Conservation (phyloP, 53 echinoderm and acorn worm genomes). For the Stichopus horrens region DNA sequence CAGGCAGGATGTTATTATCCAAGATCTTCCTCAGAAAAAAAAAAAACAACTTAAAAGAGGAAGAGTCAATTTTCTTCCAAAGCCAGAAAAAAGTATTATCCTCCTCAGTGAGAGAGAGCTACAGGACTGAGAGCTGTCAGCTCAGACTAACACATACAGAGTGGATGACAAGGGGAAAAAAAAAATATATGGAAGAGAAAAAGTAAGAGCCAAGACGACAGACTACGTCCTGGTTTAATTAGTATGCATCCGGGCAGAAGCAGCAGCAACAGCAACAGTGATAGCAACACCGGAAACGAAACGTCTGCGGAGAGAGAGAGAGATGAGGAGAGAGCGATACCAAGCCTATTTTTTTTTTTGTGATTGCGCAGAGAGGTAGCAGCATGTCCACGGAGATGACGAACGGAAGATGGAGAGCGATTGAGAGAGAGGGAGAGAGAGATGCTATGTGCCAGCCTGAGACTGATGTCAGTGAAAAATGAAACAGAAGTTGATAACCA, state of each 20-base stretch:
- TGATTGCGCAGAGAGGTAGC: background rate
- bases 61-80: background rate
- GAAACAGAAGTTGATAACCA: slow-evolving; percentile 28
- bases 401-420: slow-evolving; percentile 14
- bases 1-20: background rate
- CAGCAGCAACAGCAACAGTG: background rate
- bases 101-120: background rate
- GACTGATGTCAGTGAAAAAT: slow-evolving; percentile 22
- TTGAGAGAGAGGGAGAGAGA: background rate
- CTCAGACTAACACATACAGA: slow-evolving; percentile 7
- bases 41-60: background rate
- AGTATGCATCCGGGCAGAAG: slow-evolving; percentile 16
- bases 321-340: background rate
- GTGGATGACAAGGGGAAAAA: background rate
- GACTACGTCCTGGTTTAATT: slow-evolving; percentile 42
- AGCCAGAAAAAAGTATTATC: background rate
- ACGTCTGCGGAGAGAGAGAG: slow-evolving; percentile 10
- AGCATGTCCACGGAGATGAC: background rate
- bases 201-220: background rate
- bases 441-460: slow-evolving; percentile 4
- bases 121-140: slow-evolving; percentile 14
- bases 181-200: background rate
- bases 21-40: background rate
- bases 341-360: background rate
- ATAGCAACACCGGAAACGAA: slow-evolving; percentile 23